phyloP scores from a whole-genome alignment of 2,888 invertebrate genomes.

The Drosophila glabriapex region DNA sequence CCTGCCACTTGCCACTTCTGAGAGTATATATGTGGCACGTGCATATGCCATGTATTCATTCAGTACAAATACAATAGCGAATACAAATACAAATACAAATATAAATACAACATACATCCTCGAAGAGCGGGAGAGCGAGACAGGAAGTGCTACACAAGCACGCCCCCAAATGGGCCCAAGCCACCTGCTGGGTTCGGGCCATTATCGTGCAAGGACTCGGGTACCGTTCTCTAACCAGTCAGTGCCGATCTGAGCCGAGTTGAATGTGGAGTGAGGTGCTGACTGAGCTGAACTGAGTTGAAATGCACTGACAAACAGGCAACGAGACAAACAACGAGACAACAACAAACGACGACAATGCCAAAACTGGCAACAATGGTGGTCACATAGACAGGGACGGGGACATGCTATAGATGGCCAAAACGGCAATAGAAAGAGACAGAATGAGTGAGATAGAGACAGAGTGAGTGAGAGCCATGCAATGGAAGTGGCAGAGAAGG shows the following conservation, averaged over 20 bases:
- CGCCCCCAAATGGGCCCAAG: conserved; percentile 60
- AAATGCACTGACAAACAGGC: conserved; percentile 65
- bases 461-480: conserved; percentile 4
- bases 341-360: conserved; percentile 51
- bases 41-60: conserved; percentile 42
- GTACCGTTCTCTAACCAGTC: conserved; percentile 28
- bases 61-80: conserved; percentile 13
- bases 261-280: conserved; percentile 38
- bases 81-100: conserved; percentile 14
- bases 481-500: conserved; percentile 37
- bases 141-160: conserved; percentile 55
- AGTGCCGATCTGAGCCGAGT: conserved; percentile 18
- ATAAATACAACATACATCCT: conserved; percentile 17
- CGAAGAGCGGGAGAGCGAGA: conserved; percentile 33
- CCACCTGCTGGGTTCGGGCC: conserved; percentile 75
- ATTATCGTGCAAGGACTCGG: conserved; percentile 60
- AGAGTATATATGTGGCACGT: conserved; percentile 55
- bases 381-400: conserved; percentile 50
- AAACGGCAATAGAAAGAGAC: conserved; percentile 44
- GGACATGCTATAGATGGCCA: conserved; percentile 44
- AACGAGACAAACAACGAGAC: conserved; percentile 58
- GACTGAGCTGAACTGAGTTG: conserved; percentile 52
- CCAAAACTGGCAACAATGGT: conserved; percentile 68
- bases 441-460: neutral
- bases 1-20: conserved; percentile 60